Conservation (phyloP, 2,113 vertebrate species). For the Cinclus cinclus region DNA sequence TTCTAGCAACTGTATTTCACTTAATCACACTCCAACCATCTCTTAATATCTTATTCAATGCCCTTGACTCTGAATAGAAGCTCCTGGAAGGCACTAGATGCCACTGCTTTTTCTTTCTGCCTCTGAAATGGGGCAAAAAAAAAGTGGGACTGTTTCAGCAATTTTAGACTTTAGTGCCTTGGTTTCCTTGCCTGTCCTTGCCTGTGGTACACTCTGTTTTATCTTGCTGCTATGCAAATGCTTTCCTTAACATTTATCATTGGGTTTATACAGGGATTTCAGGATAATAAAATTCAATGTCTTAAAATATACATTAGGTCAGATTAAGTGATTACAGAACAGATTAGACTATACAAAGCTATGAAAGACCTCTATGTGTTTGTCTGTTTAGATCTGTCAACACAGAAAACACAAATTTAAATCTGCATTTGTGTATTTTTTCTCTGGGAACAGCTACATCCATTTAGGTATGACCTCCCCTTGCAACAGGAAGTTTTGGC, state of each 20-base stretch:
- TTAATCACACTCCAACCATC: not conserved
- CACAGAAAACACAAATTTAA: not conserved
- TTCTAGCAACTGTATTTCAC: not conserved
- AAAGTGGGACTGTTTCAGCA: not conserved
- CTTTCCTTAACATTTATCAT: not conserved
- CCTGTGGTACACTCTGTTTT: not conserved
- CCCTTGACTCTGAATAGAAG: not conserved
- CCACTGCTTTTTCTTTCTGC: not conserved
- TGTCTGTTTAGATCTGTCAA: not conserved
- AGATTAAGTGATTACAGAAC: not conserved
- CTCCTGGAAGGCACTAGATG: not conserved
- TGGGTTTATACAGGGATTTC: not conserved
- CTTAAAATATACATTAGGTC: slow-evolving; percentile 1
- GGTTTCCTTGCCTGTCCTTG: not conserved
- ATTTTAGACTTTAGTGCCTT: not conserved
- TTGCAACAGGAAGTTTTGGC: fast-evolving
- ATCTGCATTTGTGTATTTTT: not conserved
- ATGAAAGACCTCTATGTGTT: not conserved
- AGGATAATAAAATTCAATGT: not conserved
- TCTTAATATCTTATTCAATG: not conserved
- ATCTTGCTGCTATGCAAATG: not conserved
- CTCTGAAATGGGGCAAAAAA: not conserved
- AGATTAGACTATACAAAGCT: not conserved
- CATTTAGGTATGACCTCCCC: not conserved
- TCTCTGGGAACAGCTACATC: not conserved